Conservation (phyloP, 1,140 invertebrate genomes). For the Latrodectus geometricus region DNA sequence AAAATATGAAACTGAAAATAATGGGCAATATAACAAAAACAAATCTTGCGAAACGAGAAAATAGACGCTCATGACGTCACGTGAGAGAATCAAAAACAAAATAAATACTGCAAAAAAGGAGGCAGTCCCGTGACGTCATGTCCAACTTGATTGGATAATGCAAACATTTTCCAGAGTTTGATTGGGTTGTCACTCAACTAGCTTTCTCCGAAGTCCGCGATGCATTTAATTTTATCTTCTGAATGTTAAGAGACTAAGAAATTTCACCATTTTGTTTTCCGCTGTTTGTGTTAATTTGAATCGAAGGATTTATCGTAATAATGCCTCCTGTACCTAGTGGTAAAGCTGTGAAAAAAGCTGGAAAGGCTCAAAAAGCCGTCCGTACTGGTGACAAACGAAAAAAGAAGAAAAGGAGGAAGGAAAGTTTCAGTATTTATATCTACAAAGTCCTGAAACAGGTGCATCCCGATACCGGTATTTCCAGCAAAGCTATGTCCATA, state of each 20-base stretch:
- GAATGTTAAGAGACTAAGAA: background rate
- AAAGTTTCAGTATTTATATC: constrained; percentile 64
- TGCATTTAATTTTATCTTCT: background rate
- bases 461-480: constrained; percentile 72
- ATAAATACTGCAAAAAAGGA: constrained; percentile 9
- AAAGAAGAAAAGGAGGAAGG: constrained; percentile 70
- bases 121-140: background rate
- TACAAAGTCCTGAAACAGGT: constrained; percentile 70
- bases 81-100: background rate
- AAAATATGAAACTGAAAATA: too few species aligned
- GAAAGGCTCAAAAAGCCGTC: constrained; percentile 23
- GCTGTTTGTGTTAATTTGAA: background rate
- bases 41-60: background rate
- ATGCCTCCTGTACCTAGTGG: constrained; percentile 32
- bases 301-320: background rate
- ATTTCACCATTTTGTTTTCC: background rate
- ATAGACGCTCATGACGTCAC: constrained; percentile 30
- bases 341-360: constrained; percentile 42
- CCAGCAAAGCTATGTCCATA: constrained; percentile 73
- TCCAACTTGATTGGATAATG: background rate
- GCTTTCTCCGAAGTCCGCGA: constrained; percentile 39
- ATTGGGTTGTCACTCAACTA: constrained; percentile 1
- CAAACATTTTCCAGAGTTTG: background rate
- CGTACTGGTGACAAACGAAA: constrained; percentile 29
- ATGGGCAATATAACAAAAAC: background rate